A percentile compares a stretch with the other conserved stretches of the same genome.
Conservation (phyloP, 2,797 vertebrate species). For the Micromesistius poutassou region DNA sequence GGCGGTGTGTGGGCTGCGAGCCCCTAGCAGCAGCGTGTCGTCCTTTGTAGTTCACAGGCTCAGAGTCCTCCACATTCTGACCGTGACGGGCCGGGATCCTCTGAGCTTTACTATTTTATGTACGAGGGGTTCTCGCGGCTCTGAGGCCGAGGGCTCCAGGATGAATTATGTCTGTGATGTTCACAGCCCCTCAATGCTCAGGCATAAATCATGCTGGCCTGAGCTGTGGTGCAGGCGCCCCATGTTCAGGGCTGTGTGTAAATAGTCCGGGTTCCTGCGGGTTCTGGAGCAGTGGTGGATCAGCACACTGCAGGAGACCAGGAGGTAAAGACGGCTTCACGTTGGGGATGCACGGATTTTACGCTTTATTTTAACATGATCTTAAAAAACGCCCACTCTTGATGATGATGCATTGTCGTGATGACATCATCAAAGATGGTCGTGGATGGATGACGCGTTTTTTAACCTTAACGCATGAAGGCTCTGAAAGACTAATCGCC, state of each 20-base stretch:
- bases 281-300: neutral
- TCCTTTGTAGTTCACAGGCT: constrained; percentile 3
- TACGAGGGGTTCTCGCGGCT: constrained; percentile 11
- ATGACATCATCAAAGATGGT: neutral
- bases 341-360: neutral
- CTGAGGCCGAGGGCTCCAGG: constrained; percentile 11
- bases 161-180: constrained; percentile 14
- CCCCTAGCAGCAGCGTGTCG: neutral
- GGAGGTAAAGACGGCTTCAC: neutral
- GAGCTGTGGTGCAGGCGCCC: neutral
- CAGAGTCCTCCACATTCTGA: neutral
- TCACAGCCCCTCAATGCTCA: neutral
- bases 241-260: neutral
- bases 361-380: neutral
- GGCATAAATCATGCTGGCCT: constrained; percentile 24
- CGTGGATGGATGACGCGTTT: neutral
- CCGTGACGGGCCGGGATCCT: neutral
- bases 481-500: neutral
- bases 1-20: neutral
- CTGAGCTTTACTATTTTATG: neutral
- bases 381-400: neutral
- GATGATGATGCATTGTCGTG: neutral
- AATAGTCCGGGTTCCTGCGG: neutral
- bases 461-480: neutral
- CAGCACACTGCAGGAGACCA: neutral